Evolutionary conservation across 2,888 invertebrate species (phyloP).

Genomic region (Diogma glabrata): DNA sequence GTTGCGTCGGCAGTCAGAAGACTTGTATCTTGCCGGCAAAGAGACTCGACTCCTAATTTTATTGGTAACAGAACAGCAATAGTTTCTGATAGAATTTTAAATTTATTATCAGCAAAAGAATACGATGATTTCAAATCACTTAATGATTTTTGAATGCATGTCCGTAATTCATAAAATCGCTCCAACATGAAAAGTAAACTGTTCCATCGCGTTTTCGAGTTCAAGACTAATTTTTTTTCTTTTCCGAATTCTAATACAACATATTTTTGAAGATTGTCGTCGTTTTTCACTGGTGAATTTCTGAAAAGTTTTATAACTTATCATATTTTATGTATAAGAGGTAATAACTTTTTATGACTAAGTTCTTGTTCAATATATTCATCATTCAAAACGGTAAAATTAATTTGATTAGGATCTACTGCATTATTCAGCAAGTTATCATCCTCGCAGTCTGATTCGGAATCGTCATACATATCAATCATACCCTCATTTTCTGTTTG

Average conservation of each 20-base stretch:
- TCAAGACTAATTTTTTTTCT: background rate
- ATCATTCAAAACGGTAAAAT: slow-evolving; percentile 3
- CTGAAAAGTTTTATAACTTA: background rate
- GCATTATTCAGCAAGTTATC: background rate
- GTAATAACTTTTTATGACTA: background rate
- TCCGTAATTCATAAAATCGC: background rate
- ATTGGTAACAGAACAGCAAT: background rate
- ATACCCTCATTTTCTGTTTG: background rate
- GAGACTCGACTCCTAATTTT: background rate
- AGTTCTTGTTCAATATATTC: background rate
- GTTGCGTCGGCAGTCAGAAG: background rate
- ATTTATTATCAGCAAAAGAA: background rate
- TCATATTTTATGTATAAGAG: no score
- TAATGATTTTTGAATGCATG: background rate
- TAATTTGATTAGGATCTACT: background rate
- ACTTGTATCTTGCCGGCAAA: background rate
- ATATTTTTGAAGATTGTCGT: background rate
- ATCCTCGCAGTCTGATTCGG: background rate
- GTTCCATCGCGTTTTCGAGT: background rate
- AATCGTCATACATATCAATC: background rate
- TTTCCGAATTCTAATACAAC: slow-evolving; percentile 4
- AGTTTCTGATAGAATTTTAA: background rate
- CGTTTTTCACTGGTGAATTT: background rate
- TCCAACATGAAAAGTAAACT: background rate
- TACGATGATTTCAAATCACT: background rate